phyloP scores from a whole-genome alignment of 2,113 vertebrate species.

The Esox niger region DNA sequence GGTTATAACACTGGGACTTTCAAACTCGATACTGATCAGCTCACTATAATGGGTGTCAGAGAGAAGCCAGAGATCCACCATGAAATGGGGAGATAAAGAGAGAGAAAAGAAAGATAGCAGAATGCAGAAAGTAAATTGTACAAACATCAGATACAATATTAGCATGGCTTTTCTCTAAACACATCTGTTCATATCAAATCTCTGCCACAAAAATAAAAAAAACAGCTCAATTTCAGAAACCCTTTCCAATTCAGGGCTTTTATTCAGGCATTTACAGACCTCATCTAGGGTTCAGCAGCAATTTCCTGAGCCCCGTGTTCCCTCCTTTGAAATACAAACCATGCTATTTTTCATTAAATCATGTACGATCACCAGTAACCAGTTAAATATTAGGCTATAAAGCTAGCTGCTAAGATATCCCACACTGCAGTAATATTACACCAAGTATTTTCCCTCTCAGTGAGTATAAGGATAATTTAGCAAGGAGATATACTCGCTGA shows the following conservation, averaged over 20 bases:
- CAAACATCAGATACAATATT: constrained; percentile 34
- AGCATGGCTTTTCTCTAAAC: constrained; percentile 6
- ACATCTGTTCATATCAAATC: background rate
- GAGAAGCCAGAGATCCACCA: constrained; percentile 10
- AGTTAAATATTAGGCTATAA: constrained; percentile 37
- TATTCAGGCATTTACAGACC: constrained; percentile 37
- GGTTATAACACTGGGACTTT: constrained; percentile 53
- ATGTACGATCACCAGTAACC: constrained; percentile 46
- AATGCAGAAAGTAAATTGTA: constrained; percentile 35
- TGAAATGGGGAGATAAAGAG: constrained; percentile 28
- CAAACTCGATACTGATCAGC: constrained; percentile 43
- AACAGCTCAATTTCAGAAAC: constrained; percentile 39
- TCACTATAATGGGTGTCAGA: constrained; percentile 46
- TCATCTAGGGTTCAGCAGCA: constrained; percentile 53
- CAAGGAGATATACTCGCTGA: background rate
- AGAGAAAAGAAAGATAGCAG: too few species aligned
- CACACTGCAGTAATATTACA: constrained; percentile 9
- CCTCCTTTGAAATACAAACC: constrained; percentile 48
- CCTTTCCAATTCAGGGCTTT: constrained; percentile 37
- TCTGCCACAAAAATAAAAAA: constrained; percentile 38
- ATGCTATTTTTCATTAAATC: constrained; percentile 58
- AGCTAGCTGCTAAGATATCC: constrained; percentile 10
- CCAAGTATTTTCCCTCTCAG: background rate
- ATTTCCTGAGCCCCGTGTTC: constrained; percentile 31
- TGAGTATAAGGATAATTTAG: too few species aligned